Evolutionary conservation across 2,888 invertebrate species (phyloP).

Genomic region (Pristionchus maxplancki): DNA sequence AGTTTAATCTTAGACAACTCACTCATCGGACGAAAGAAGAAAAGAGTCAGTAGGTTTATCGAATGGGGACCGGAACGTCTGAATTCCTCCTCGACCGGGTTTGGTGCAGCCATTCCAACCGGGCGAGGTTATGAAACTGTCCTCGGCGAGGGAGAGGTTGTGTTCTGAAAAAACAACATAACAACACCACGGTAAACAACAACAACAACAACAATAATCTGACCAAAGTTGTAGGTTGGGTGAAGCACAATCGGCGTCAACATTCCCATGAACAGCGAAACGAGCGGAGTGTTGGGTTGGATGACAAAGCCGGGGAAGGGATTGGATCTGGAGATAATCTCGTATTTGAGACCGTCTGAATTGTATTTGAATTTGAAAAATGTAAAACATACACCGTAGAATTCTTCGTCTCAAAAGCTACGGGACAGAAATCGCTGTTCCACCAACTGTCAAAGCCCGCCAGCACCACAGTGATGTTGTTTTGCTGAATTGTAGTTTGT

Average conservation of each 20-base stretch:
- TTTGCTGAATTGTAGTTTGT: not conserved
- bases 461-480: not conserved
- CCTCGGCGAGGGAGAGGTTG: not conserved
- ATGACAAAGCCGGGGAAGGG: not conserved
- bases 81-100: not conserved
- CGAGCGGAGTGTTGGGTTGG: not conserved
- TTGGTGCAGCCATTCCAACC: not conserved
- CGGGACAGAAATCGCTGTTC: not conserved
- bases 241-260: not conserved
- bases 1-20: too few species aligned
- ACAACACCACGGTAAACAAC: too few species aligned
- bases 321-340: not conserved
- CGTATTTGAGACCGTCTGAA: too few species aligned
- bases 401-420: not conserved
- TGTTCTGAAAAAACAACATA: too few species aligned
- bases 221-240: not conserved
- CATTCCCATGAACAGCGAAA: not conserved
- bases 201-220: too few species aligned
- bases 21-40: not conserved
- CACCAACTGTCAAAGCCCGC: not conserved
- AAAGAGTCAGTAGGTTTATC: not conserved
- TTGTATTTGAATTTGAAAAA: not conserved
- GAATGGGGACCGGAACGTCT: not conserved
- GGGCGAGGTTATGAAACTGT: not conserved
- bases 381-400: not conserved